These are phyloP conservation scores for Crossocerus cetratus DNA, from an alignment of 2,888 invertebrate genomes.

Conservation along the genomic window DNA sequence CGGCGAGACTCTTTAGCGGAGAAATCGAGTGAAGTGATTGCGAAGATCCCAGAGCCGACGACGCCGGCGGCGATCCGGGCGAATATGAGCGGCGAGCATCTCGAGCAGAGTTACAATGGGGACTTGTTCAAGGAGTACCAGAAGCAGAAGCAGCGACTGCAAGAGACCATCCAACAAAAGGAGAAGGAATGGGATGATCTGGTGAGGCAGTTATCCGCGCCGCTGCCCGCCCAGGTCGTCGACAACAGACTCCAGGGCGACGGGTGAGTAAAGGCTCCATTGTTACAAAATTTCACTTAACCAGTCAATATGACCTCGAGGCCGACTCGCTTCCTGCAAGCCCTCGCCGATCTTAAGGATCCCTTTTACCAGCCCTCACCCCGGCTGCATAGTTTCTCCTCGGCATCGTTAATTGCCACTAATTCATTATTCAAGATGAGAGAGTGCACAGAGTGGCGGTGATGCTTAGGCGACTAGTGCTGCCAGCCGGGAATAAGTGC, in stretches of 20 bases:
- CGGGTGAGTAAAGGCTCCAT: slow-evolving; percentile 74
- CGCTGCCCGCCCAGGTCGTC: slow-evolving; percentile 66
- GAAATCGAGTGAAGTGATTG: slow-evolving; percentile 73
- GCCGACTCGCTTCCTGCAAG: background rate
- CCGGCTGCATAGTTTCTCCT: too few relatives aligned
- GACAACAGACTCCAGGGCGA: slow-evolving; percentile 78
- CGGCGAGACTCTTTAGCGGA: slow-evolving; percentile 82
- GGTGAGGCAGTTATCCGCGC: slow-evolving; percentile 77
- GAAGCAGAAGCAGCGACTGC: slow-evolving; percentile 84
- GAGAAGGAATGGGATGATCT: slow-evolving; percentile 80
- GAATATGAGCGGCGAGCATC: slow-evolving; percentile 70
- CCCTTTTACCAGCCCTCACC: background rate
- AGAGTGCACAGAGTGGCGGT: too few relatives aligned
- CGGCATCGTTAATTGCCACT: background rate
- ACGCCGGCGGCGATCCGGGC: slow-evolving; percentile 62
- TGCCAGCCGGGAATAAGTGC: too few relatives aligned
- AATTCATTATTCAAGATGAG: background rate
- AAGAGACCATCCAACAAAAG: slow-evolving; percentile 79
- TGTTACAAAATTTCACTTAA: background rate
- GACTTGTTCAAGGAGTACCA: slow-evolving; percentile 90
- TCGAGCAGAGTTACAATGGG: slow-evolving; percentile 80
- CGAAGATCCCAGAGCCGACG: slow-evolving; percentile 74
- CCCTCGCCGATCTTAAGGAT: background rate
- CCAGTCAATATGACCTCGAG: background rate
- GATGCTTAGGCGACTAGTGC: too few relatives aligned